Percentiles rank a stretch among this genome's conserved stretches.
phyloP scores from a whole-genome alignment of 1,140 invertebrate genomes.

The Formica exsecta region DNA sequence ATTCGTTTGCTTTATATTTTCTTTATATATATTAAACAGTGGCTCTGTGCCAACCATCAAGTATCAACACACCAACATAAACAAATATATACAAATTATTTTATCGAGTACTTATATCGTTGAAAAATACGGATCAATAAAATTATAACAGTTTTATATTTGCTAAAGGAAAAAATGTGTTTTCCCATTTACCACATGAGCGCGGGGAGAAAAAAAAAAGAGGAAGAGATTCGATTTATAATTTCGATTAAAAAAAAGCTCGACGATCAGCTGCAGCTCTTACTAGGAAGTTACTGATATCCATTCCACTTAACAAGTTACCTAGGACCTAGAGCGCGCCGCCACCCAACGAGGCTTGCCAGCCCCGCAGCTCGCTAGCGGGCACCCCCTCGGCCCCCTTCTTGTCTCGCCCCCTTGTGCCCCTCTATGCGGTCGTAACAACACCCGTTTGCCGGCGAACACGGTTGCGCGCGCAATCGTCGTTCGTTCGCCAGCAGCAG shows the following conservation, averaged over 20 bases:
- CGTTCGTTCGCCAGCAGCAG: slow-evolving; percentile 27
- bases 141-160: not conserved
- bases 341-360: slow-evolving; percentile 28
- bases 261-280: too few relatives aligned
- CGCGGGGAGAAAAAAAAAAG: not conserved
- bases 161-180: not conserved
- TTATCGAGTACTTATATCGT: not conserved
- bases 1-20: not conserved
- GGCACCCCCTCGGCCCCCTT: slow-evolving; percentile 31
- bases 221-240: not conserved
- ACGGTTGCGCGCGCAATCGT: slow-evolving; percentile 61
- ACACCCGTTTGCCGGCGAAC: slow-evolving; percentile 67
- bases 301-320: slow-evolving; percentile 48
- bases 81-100: not conserved
- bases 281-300: slow-evolving; percentile 41
- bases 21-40: not conserved
- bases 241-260: not conserved
- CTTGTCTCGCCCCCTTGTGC: slow-evolving; percentile 6
- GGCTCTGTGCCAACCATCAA: not conserved
- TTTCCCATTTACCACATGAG: not conserved
- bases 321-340: slow-evolving; percentile 28
- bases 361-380: slow-evolving; percentile 28
- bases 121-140: too few relatives aligned
- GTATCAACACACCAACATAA: not conserved
- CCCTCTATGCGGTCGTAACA: slow-evolving; percentile 55